Evolutionary conservation across 2,888 invertebrate genomes (phyloP).

Genomic region (Cephonodes hylas): DNA sequence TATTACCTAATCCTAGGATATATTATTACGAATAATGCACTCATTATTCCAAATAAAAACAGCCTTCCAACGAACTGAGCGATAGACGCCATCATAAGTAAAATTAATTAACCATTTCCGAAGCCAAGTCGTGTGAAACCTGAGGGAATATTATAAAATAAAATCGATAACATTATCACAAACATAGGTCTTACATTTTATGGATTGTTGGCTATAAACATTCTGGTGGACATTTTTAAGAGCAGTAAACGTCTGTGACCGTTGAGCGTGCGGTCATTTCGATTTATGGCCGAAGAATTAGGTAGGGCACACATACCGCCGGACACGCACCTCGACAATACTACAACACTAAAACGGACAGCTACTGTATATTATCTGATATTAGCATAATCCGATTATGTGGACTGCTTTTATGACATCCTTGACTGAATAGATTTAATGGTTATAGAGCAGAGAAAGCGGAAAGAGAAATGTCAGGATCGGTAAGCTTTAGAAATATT

Average conservation of each 20-base stretch:
- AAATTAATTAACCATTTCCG: too few relatives aligned
- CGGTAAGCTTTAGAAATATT: neutral
- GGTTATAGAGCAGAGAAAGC: neutral
- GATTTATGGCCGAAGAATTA: conserved; percentile 38
- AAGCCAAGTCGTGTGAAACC: neutral
- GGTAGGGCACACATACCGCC: neutral
- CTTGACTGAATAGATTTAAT: neutral
- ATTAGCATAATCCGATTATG: neutral
- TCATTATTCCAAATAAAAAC: too few relatives aligned
- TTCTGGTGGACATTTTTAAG: conserved; percentile 52
- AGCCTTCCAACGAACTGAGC: too few relatives aligned
- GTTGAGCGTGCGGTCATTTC: conserved; percentile 35
- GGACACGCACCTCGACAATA: neutral
- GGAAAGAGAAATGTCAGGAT: neutral
- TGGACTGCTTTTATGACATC: neutral
- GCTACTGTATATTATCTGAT: neutral
- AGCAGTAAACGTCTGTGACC: conserved; percentile 51
- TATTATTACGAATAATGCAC: too few relatives aligned
- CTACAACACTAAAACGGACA: neutral
- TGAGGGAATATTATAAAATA: neutral
- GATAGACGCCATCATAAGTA: too few relatives aligned
- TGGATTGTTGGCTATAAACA: conserved; percentile 40
- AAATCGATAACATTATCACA: conserved; percentile 23
- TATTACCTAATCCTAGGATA: too few relatives aligned
- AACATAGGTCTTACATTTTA: conserved; percentile 23